These are phyloP conservation scores for Pseudopodoces humilis DNA, from an alignment of 2,113 vertebrate species.

Conservation along the genomic window DNA sequence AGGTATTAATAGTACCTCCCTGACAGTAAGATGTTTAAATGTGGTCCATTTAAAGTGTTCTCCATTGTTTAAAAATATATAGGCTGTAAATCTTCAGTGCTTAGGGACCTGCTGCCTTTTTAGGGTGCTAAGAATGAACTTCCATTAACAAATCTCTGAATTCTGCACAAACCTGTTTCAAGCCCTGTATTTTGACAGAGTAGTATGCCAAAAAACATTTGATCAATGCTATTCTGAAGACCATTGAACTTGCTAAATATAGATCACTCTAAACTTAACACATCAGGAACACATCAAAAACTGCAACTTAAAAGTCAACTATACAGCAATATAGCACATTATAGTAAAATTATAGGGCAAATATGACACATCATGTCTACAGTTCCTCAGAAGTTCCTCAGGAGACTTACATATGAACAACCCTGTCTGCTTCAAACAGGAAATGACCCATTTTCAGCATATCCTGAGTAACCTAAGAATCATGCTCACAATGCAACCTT, in stretches of 20 bases:
- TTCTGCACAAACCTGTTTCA: not conserved
- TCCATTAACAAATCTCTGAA: not conserved
- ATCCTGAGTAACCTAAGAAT: not conserved
- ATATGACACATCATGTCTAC: not conserved
- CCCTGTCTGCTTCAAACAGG: not conserved
- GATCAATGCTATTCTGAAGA: not conserved
- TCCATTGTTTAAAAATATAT: not conserved
- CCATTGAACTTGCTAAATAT: not conserved
- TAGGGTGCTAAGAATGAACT: not conserved
- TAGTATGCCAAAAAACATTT: not conserved
- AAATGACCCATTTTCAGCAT: not conserved
- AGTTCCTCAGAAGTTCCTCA: not conserved
- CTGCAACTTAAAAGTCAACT: not conserved
- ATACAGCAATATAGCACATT: not conserved
- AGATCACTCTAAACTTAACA: not conserved
- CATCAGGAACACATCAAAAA: not conserved
- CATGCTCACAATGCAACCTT: not conserved
- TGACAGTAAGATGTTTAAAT: not conserved
- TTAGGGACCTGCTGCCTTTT: not conserved
- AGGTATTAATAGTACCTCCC: not conserved
- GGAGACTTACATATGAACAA: not conserved
- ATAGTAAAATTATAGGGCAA: not conserved
- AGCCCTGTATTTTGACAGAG: not conserved
- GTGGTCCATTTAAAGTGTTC: not conserved
- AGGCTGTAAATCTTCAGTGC: not conserved